Evolutionary conservation across 23 tunicate species (phyloP).

Genomic region (Styela clava): DNA sequence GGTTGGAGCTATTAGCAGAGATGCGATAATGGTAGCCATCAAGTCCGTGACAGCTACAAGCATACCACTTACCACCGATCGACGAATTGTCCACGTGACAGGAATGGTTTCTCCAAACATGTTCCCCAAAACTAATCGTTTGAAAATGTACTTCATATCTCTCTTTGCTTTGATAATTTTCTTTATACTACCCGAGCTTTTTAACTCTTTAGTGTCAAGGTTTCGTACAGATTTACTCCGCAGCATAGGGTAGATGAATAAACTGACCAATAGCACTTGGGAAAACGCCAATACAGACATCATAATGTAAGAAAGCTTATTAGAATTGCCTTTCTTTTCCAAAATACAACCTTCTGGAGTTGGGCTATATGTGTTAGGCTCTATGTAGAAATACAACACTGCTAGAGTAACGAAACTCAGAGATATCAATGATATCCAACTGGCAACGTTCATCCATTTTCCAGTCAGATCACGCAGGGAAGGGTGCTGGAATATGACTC

Average conservation of each 20-base stretch:
- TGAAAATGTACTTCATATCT: background rate
- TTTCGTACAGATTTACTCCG: background rate
- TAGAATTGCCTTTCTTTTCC: background rate
- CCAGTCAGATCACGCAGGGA: background rate
- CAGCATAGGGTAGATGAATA: background rate
- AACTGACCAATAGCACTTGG: background rate
- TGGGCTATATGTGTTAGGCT: background rate
- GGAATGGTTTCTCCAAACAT: background rate
- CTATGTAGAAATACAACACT: background rate
- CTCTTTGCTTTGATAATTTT: background rate
- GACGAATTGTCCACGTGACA: background rate
- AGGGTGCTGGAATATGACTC: background rate
- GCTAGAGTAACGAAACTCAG: background rate
- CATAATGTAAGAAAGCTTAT: background rate
- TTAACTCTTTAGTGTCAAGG: background rate
- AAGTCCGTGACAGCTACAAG: background rate
- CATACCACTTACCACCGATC: background rate
- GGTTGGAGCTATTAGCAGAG: background rate
- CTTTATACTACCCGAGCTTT: background rate
- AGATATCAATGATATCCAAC: background rate
- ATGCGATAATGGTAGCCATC: background rate
- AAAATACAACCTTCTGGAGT: background rate
- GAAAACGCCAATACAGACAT: background rate
- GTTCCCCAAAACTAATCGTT: background rate
- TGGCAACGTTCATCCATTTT: background rate